Conservation (phyloP, 1,140 invertebrate species). For the Lutraria rhynchaena region DNA sequence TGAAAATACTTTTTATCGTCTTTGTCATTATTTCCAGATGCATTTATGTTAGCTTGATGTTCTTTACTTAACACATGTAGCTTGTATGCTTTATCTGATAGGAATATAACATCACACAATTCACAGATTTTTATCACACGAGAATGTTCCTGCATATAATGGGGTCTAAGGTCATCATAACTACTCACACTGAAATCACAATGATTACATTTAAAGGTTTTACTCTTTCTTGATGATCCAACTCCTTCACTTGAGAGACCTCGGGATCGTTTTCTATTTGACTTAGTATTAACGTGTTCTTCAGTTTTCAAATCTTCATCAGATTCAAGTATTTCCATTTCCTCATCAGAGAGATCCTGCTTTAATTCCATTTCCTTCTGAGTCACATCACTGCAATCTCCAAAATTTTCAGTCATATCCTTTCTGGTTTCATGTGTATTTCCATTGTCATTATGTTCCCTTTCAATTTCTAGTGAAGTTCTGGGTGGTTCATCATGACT, state of each 20-base stretch:
- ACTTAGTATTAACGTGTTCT: neutral
- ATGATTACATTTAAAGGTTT: constrained; percentile 71
- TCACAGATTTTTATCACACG: constrained; percentile 71
- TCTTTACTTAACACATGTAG: constrained; percentile 69
- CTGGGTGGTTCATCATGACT: no score
- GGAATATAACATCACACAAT: constrained; percentile 73
- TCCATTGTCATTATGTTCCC: neutral
- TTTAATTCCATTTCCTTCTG: neutral
- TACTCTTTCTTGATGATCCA: neutral
- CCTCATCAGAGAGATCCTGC: neutral
- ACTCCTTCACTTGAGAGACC: neutral
- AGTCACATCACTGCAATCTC: neutral
- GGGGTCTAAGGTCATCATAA: constrained; percentile 72
- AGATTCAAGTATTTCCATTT: neutral
- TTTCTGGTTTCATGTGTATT: neutral
- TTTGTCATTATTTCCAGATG: constrained; percentile 54
- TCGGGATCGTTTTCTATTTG: neutral
- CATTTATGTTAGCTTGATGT: constrained; percentile 69
- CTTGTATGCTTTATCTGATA: constrained; percentile 73
- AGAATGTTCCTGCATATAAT: constrained; percentile 76
- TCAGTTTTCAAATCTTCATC: neutral
- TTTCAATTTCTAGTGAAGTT: no score
- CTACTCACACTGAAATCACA: constrained; percentile 73
- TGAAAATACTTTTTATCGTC: constrained; percentile 56
- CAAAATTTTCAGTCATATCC: neutral